Evolutionary conservation across 2,888 invertebrate genomes (phyloP), one percentile per base, ranked within the genome.

Genomic region (Bruchidius siliquastri): DNA sequence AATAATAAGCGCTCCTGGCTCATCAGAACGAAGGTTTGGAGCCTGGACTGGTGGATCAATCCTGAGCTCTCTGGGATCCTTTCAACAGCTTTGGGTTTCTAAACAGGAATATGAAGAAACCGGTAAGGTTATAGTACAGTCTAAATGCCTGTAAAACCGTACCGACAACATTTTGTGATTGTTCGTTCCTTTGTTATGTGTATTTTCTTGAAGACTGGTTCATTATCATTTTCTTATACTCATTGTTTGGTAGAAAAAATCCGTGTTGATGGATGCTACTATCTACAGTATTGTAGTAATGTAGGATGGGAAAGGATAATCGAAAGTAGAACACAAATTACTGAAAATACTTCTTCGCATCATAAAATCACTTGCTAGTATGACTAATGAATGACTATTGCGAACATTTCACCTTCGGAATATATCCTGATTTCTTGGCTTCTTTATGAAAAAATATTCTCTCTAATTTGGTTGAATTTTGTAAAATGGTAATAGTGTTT

Each of bases 1-100:
- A 84, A 88, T 93, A 74, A 90, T 92, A 69, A 89, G 90, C 74
- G 90, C 91, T 0, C 90, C 90, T 71, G 90, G 91, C 67, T 88
- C 90, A 32, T 88, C 90, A 67, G 93, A 94, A 84, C 85, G 92
- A 73, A 87, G 91, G 74, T 93, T 91, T 85, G 92, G 92, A 72
- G 90, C 92, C 49, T 93, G 93, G 93, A 92, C 93, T 77, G 93
- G 93, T 21, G 93, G 93, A 22, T 93, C 93, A 0, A 93, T 93
- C 77, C 87, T 93, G 68, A 92, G 92, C 66, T 93, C 93, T 0
- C 83, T 93, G 79, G 93, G 93, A 68, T 91, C 92, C 0, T 93
- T 93, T 84, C 93, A 93, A 81, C 93, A 93, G 82, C 90, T 93
- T 88, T 93, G 93, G 93, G 89, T 94, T 73, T 92, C 92, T 20